Evolutionary conservation across 2,888 invertebrate species (phyloP), one percentile per base, ranked within the genome.

Genomic region (Cylindroiulus punctatus): DNA sequence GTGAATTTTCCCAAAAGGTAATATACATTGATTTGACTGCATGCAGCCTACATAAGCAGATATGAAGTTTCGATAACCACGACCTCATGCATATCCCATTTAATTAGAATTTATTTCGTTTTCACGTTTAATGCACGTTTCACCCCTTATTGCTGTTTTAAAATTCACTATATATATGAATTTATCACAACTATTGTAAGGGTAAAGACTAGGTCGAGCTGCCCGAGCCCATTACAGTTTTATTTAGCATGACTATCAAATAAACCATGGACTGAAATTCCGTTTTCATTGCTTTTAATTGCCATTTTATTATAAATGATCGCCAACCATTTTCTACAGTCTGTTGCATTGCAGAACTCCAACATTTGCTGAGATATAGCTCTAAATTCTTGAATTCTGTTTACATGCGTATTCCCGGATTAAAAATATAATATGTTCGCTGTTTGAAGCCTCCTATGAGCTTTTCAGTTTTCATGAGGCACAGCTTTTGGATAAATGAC

Each of bases 101-200:
- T 76, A 76, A 76, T 76, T 76, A 76, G 30, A 76, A 76, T 76
- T 76, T 76, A 76, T 76, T 76, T 76, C 30, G 76, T 76, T 76
- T 30, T 30, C 30, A 14, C 30, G 76, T 30, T 76, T 32, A 76
- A 30, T 30, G 26, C 76, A 32, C 76, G 76, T 76, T 76, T 76
- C 30, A 8, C 30, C 17, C 76, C 17, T 76, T 76, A 30, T 76
- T 30, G 76, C 76, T 14, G 30, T 76, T 30, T 8, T 76, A 30
- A 76, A 26, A 30, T 76, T 76, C 32, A 26, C 76, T 30, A 76
- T 76, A 76, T n/a, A n/a, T n/a, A n/a, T n/a, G n/a, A 76, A 76
- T 76, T 76, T 76, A 76, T 76, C 76, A 76, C 14, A 17, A 76
- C 76, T 12, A 30, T 76, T 76, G n/a, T n/a, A n/a, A n/a, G n/a